These are phyloP conservation scores for Mesorhabditis sp. DNA, from an alignment of 2,888 invertebrate genomes.

Conservation along the genomic window DNA sequence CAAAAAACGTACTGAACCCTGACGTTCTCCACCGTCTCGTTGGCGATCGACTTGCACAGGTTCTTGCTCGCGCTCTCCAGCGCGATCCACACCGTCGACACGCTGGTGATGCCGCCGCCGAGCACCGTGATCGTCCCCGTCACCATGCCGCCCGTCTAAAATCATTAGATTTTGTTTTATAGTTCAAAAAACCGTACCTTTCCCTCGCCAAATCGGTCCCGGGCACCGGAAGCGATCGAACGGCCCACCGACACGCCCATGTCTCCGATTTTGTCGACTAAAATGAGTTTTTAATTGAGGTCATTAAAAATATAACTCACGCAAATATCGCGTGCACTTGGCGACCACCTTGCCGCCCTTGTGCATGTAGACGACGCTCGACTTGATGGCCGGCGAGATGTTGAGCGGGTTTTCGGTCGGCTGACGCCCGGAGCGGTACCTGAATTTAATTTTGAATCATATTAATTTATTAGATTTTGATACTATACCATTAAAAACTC, in stretches of 20 bases:
- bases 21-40: slow-evolving; percentile 74
- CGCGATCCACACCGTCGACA: slow-evolving; percentile 70
- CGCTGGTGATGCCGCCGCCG: slow-evolving; percentile 57
- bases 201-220: slow-evolving; percentile 59
- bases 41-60: slow-evolving; percentile 66
- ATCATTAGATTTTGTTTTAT: background rate
- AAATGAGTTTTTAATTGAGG: slow-evolving; percentile 16
- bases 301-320: slow-evolving; percentile 59
- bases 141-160: slow-evolving; percentile 16
- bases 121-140: slow-evolving; percentile 34
- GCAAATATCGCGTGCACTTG: slow-evolving; percentile 69
- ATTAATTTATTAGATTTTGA: background rate
- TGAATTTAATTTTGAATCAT: background rate
- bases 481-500: slow-evolving; percentile 60
- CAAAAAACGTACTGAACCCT: slow-evolving; percentile 68
- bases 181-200: slow-evolving; percentile 26
- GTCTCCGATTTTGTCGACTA: slow-evolving; percentile 67
- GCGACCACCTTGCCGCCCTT: slow-evolving; percentile 70
- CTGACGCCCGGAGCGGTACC: slow-evolving; percentile 23
- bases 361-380: slow-evolving; percentile 68
- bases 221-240: slow-evolving; percentile 67
- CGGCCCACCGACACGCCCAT: slow-evolving; percentile 71
- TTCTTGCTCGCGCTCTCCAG: slow-evolving; percentile 72
- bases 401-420: slow-evolving; percentile 60
- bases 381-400: slow-evolving; percentile 66